Evolutionary conservation across 1,140 invertebrate genomes (phyloP), one percentile per base, ranked within the genome.

Genomic region (Drosophila malerkotliana): DNA sequence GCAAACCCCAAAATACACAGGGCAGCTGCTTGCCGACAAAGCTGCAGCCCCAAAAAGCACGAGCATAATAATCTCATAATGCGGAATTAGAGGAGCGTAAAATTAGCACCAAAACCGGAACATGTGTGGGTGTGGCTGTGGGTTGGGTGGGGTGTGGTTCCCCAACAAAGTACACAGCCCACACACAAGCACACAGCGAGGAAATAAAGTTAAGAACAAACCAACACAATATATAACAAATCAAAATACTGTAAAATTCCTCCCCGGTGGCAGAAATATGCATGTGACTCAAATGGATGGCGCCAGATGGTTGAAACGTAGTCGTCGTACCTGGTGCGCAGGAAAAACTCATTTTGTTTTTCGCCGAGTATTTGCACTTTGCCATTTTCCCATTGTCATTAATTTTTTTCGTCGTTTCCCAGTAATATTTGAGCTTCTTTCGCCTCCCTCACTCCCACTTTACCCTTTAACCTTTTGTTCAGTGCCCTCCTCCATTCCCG

Each of bases 71-170:
- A 72, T 58, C 53, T 18, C 52, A 84, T 68, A 80, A 80, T 85
- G 67, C 71, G 75, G 67, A 84, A 80, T 85, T 80, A 74, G 77
- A 84, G 57, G 60, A 81, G 81, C 77, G 81, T 84, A 77, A 84
- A 84, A 84, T 84, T 85, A 77, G 63, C 67, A 47, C 49, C 48
- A 64, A 85, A 77, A n/a, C 60, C 39, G 39, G 32, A 18, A 32
- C 32, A 12, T 14, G 28, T n/a, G 51, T 39, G 47, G 28, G 34
- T 41, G 45, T 28, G 26, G 26, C 21, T 21, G 26, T 28, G 26
- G 26, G 26, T 6, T 28, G 6, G 26, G 5, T 28, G 26, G 26
- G 28, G 41, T 48, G 45, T 57, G 51, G 63, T 18, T 60, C 39
- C 44, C 59, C 56, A 59, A 69, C 74, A 75, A 67, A 37, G 68